These are phyloP conservation scores for Forficula auricularia DNA, from an alignment of 1,140 invertebrate genomes.

Conservation along the genomic window DNA sequence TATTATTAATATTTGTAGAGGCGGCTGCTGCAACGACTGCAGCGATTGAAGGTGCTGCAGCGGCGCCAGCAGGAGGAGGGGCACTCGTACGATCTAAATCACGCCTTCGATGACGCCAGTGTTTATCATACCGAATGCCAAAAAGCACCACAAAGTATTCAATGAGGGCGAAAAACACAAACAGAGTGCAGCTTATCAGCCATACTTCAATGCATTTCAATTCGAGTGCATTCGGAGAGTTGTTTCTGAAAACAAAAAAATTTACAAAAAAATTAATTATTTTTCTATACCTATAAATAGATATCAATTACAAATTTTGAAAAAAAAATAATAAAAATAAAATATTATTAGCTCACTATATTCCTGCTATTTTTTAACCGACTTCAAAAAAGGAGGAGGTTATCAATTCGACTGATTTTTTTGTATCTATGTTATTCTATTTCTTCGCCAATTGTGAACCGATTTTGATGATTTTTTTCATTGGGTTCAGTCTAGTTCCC, in stretches of 20 bases:
- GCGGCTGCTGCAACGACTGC: not conserved
- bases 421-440: no score
- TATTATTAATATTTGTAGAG: no score
- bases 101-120: slow-evolving; percentile 33
- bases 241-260: slow-evolving; percentile 28
- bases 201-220: slow-evolving; percentile 53
- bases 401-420: no score
- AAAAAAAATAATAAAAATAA: no score
- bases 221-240: slow-evolving; percentile 41
- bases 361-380: no score
- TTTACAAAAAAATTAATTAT: slow-evolving; percentile 1
- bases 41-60: not conserved
- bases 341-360: no score
- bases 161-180: slow-evolving; percentile 50
- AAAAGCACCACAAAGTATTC: slow-evolving; percentile 52
- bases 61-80: not conserved
- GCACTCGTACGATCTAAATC: slow-evolving; percentile 20
- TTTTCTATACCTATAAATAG: no score
- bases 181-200: slow-evolving; percentile 50
- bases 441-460: no score
- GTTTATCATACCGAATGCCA: slow-evolving; percentile 39
- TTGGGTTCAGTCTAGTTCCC: no score
- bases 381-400: no score
- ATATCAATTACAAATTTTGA: no score
- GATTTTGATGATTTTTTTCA: no score